These are phyloP conservation scores for Tortricodes alternella DNA, from an alignment of 2,888 invertebrate genomes.

Conservation along the genomic window DNA sequence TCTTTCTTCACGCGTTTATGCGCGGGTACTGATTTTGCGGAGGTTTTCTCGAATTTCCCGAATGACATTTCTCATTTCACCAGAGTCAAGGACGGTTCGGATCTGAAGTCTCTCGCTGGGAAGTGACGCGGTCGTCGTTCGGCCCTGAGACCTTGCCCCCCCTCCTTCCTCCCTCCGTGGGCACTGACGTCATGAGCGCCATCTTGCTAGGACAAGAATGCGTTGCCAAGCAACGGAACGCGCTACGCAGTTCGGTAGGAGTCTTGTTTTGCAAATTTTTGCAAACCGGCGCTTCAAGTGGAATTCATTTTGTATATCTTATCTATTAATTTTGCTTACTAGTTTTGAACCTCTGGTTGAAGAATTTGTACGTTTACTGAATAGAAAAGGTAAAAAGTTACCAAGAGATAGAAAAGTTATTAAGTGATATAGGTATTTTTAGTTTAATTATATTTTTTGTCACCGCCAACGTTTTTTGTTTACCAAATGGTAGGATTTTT, in stretches of 20 bases:
- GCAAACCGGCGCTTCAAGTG: slow-evolving; percentile 5
- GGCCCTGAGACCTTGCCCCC: slow-evolving; percentile 70
- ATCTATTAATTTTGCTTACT: neutral
- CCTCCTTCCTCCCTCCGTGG: slow-evolving; percentile 58
- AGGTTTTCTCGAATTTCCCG: slow-evolving; percentile 38
- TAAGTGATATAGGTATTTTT: too few species aligned
- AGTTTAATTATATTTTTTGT: neutral
- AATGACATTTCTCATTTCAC: slow-evolving; percentile 36
- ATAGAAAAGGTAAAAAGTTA: too few species aligned
- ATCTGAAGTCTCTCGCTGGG: slow-evolving; percentile 71
- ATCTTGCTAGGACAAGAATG: slow-evolving; percentile 71
- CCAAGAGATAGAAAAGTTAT: too few species aligned
- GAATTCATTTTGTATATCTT: neutral
- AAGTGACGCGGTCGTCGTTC: slow-evolving; percentile 72
- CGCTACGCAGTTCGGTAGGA: slow-evolving; percentile 53
- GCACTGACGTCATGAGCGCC: slow-evolving; percentile 76
- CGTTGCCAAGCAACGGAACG: slow-evolving; percentile 75
- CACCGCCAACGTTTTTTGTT: too few species aligned
- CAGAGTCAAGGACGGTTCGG: slow-evolving; percentile 63
- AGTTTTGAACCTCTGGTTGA: too few species aligned
- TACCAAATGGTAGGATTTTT: neutral
- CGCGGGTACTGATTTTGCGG: slow-evolving; percentile 25
- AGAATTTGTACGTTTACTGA: too few species aligned
- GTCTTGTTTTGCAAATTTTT: slow-evolving; percentile 37
- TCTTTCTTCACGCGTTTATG: slow-evolving; percentile 48